Conservation (phyloP, 2,888 invertebrate genomes). For the Pheosia tremula region DNA sequence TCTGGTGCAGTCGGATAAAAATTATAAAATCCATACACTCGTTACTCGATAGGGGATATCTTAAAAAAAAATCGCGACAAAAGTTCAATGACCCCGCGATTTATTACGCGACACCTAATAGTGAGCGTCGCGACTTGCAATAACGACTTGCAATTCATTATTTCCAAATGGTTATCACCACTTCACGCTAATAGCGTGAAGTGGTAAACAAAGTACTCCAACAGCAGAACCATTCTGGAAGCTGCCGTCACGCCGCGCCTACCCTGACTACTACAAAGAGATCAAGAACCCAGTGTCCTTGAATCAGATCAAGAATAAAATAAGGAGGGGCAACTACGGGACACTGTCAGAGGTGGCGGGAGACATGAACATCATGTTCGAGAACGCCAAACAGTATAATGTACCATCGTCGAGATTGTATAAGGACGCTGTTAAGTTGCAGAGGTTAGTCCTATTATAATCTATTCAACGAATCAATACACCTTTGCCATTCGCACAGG, state of each 20-base stretch:
- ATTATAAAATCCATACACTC: no score
- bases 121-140: no score
- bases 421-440: constrained; percentile 93
- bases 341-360: constrained; percentile 95
- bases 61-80: no score
- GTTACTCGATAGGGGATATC: no score
- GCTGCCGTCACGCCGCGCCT: constrained; percentile 94
- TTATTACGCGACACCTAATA: no score
- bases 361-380: constrained; percentile 98
- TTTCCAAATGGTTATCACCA: no score
- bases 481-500: no score
- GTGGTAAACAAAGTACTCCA: constrained; percentile 43
- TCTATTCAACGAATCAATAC: no score
- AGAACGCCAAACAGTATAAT: constrained; percentile 97
- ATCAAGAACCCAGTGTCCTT: constrained; percentile 98
- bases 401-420: constrained; percentile 91
- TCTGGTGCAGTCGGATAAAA: no score
- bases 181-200: neutral
- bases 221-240: constrained; percentile 97
- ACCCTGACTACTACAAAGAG: constrained; percentile 99
- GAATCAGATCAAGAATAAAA: constrained; percentile 94
- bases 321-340: constrained; percentile 92
- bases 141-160: neutral
- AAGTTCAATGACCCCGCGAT: no score
- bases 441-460: constrained; percentile 78